Evolutionary conservation across 2,888 invertebrate species (phyloP).

Genomic region (Apamea anceps): DNA sequence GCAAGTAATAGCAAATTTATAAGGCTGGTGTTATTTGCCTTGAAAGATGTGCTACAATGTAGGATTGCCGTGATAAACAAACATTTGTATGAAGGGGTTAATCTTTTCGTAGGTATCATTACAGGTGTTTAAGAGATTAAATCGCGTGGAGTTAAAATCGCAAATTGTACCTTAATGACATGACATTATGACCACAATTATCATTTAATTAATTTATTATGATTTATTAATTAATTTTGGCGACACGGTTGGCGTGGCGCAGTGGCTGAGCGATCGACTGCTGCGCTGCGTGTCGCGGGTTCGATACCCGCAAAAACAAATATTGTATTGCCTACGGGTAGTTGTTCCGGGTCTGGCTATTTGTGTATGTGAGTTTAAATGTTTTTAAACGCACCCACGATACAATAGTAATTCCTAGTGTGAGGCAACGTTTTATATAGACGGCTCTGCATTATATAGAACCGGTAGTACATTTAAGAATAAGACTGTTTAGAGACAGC

Average conservation of each 20-base stretch:
- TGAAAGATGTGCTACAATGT: neutral
- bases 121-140: neutral
- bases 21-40: neutral
- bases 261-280: too few relatives aligned
- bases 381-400: too few relatives aligned
- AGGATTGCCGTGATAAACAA: neutral
- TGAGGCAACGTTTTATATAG: too few relatives aligned
- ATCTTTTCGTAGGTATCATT: neutral
- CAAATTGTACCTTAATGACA: constrained; percentile 17
- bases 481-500: neutral
- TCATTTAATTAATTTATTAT: neutral
- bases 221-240: too few relatives aligned
- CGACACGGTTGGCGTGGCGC: too few relatives aligned
- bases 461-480: neutral
- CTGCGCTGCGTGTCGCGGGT: too few relatives aligned
- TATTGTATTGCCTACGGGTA: too few relatives aligned
- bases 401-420: too few relatives aligned
- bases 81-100: neutral
- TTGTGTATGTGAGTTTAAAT: too few relatives aligned
- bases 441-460: neutral
- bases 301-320: too few relatives aligned
- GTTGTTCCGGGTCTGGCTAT: too few relatives aligned
- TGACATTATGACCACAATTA: neutral
- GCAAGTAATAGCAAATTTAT: constrained; percentile 44
- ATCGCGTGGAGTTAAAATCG: too few relatives aligned